Evolutionary conservation across 2,888 invertebrate species (phyloP), one percentile per base, ranked within the genome.

Genomic region (Flabesymbios commensalis): DNA sequence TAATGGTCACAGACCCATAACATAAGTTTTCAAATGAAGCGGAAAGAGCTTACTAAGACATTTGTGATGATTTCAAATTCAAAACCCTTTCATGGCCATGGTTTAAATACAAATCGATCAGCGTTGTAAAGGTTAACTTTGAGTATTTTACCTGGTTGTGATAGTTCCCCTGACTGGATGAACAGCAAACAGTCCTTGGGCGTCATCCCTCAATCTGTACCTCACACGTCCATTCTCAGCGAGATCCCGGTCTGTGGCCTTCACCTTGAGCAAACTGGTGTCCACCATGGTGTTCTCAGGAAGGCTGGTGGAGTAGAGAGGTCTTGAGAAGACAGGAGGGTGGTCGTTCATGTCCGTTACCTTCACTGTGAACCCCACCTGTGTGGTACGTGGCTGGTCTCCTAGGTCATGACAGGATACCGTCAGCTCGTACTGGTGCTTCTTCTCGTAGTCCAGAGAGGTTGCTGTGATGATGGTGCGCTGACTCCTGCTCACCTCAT

Each of bases 381-480:
- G 7, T 26, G 49, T 29, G 22, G 29, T 49, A 28, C 26, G 28
- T 10, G 29, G 28, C 29, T 26, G 10, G 7, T 49, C 7, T 1
- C 68, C 66, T 1, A 22, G 33, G 54, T 71, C 71, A 1, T 31
- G 22, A 39, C 70, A 71, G 22, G 33, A 60, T 45, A 95, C 88
- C 2, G 93, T 94, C 71, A 96, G 85, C 84, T 94, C 94, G 78
- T 95, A 95, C 83, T 91, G 91, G 70, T 91, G 89, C 59, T 93
- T 92, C 84, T 93, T 92, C 84, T 95, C 95, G 60, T 94, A 88
- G 82, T 95, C 94, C 68, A 95, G 84, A n/a, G 92, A 86, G 2
- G 92, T 93, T 68, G 90, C 90, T 83, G 94, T 93, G 0, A 95
- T 94, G 5, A 69, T 59, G 24, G 62, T 66, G 43, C 47, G 68